phyloP scores from a whole-genome alignment of 2,888 invertebrate genomes.

The Miltochrista miniata region DNA sequence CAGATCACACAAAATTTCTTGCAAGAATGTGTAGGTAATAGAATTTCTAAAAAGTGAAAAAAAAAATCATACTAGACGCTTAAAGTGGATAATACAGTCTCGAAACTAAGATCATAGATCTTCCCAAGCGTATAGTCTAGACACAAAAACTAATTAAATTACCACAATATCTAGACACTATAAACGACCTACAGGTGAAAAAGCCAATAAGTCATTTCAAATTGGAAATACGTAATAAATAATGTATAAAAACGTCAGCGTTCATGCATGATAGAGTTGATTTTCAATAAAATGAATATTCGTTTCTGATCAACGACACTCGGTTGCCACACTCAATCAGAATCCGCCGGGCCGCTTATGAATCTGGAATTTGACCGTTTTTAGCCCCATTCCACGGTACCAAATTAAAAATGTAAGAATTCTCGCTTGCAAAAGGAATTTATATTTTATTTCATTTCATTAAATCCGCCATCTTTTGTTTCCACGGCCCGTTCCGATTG shows the following conservation, averaged over 20 bases:
- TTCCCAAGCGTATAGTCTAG: no score
- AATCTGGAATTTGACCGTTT: constrained; percentile 76
- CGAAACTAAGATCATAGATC: no score
- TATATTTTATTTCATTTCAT: constrained; percentile 84
- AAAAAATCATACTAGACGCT: no score
- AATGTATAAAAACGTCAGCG: constrained; percentile 34
- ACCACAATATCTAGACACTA: constrained; percentile 24
- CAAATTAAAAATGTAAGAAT: constrained; percentile 84
- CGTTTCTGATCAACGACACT: constrained; percentile 39
- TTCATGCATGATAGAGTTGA: constrained; percentile 34
- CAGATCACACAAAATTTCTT: no score
- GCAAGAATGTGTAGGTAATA: no score
- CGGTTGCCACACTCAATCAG: constrained; percentile 45
- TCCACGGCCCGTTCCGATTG: constrained; percentile 75
- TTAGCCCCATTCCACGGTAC: constrained; percentile 72
- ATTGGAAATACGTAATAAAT: constrained; percentile 37
- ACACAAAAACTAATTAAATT: constrained; percentile 40
- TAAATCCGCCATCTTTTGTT: constrained; percentile 83
- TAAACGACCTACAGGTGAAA: constrained; percentile 28
- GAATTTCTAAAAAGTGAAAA: no score
- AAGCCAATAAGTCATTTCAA: constrained; percentile 43
- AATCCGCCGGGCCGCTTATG: constrained; percentile 54
- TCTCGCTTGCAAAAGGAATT: constrained; percentile 80
- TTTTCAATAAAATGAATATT: constrained; percentile 60
- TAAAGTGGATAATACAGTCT: no score